A percentile compares a stretch with the other conserved stretches of the same genome.
phyloP scores from a whole-genome alignment of 2,113 vertebrate genomes.

The Limanda limanda region DNA sequence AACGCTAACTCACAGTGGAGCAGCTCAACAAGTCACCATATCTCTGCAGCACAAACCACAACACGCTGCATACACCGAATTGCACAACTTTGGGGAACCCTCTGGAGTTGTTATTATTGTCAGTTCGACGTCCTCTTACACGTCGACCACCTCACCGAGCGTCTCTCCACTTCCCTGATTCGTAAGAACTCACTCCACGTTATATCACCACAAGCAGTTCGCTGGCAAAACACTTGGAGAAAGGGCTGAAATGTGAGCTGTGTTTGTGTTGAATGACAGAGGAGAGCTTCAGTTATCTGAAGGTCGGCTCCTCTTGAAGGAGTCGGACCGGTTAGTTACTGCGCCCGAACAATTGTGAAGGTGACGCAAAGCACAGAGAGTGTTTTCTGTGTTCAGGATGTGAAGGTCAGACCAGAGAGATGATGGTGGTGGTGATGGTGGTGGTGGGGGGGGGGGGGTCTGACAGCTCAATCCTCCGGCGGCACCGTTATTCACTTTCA shows the following conservation, averaged over 20 bases:
- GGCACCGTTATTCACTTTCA: conserved; percentile 1
- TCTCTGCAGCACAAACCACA: conserved; percentile 7
- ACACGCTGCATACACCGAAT: not conserved
- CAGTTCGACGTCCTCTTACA: not conserved
- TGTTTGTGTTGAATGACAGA: not conserved
- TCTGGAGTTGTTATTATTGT: not conserved
- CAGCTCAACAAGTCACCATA: conserved; percentile 28
- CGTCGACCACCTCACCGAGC: not conserved
- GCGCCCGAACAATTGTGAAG: conserved; percentile 14
- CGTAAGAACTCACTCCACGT: not conserved
- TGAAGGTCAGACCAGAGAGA: conserved; percentile 25
- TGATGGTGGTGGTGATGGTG: not conserved
- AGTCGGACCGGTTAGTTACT: conserved; percentile 29
- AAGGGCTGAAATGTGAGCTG: not conserved
- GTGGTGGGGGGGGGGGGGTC: not conserved
- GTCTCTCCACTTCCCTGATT: not conserved
- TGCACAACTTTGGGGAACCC: not conserved
- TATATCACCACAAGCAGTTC: not conserved
- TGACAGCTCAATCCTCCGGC: not conserved
- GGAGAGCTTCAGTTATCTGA: conserved; percentile 38
- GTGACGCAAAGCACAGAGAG: conserved; percentile 27
- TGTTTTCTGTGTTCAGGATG: conserved; percentile 26
- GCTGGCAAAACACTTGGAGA: not conserved
- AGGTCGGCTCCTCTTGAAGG: conserved; percentile 40
- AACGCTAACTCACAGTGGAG: conserved; percentile 42